Percentiles rank a stretch among this genome's conserved stretches.
Evolutionary conservation across 2,797 vertebrate species (phyloP).

Genomic region (Chloroceryle amazona): DNA sequence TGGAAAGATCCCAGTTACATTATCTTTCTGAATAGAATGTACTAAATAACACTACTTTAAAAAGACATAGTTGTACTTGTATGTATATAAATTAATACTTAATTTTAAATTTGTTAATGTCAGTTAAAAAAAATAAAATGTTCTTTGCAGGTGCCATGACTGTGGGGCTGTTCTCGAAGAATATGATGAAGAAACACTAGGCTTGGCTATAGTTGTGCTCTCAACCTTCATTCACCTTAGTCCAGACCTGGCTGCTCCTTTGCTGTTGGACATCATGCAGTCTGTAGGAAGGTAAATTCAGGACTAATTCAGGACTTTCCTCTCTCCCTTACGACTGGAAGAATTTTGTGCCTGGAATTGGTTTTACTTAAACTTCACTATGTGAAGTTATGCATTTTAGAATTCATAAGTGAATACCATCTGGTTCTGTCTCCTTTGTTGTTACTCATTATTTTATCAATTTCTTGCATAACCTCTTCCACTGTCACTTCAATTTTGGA

Average conservation of each 20-base stretch:
- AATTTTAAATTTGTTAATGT: neutral
- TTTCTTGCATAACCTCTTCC: neutral
- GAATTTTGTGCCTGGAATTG: neutral
- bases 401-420: neutral
- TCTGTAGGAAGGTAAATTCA: conserved; percentile 94
- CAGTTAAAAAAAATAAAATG: conserved; percentile 6
- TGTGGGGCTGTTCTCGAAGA: conserved; percentile 97
- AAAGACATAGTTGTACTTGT: neutral
- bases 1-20: neutral
- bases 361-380: neutral
- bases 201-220: conserved; percentile 94
- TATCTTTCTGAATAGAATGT: neutral
- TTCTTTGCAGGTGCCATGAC: conserved; percentile 91
- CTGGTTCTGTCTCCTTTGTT: neutral
- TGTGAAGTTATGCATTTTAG: neutral
- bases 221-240: conserved; percentile 98
- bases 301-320: neutral
- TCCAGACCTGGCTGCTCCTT: conserved; percentile 95
- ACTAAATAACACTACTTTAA: neutral
- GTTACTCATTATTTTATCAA: neutral
- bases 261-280: conserved; percentile 98
- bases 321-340: neutral
- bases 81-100: neutral
- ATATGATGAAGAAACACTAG: conserved; percentile 97
- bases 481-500: neutral